Evolutionary conservation across 2,888 invertebrate species (phyloP), one percentile per base, ranked within the genome.

Genomic region (Desoria tigrina): DNA sequence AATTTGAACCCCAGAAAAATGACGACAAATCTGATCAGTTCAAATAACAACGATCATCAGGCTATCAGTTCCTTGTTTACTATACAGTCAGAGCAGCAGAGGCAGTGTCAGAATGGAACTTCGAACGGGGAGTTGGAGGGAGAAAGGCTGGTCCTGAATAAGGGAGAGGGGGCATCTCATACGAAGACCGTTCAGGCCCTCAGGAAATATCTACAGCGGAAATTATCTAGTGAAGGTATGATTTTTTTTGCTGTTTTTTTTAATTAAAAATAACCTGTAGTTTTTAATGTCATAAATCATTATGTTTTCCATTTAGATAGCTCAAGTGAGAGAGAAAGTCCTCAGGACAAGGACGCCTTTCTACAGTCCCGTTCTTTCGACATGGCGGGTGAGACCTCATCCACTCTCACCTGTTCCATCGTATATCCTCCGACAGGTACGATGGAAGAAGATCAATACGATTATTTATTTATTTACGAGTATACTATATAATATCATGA

Each of bases 141-240:
- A 11, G 32, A 11, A 32, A 32, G 11, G 32, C 32, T 32, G 32
- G 11, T 11, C 32, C 32, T 32, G 6, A 7, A 7, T 4, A 11
- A 11, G 32, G 21, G 45, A 45, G 45, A n/a, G n/a, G n/a, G 4
- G 3, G 42, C 6, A 21, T 56, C 65, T n/a, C 69, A 69, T 55
- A 59, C 63, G 7, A 59, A 63, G 39, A 65, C 69, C 3, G 69
- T 69, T 7, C 59, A 65, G 49, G 69, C 69, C n/a, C 56, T 69
- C 2, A 39, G 69, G 28, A 69, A 66, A 54, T 65, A 69, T 32
- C 50, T 69, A 28, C 61, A 65, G 9, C 42, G 69, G 24, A 69
- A 69, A 56, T 65, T 69, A 55, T 69, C 69, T 18, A 69, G 65
- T 54, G 69, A 69, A 63, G 69, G 65, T 65, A 42, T 56, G 55